phyloP scores from a whole-genome alignment of 2,888 invertebrate genomes.

The Pyrochroa serraticornis region DNA sequence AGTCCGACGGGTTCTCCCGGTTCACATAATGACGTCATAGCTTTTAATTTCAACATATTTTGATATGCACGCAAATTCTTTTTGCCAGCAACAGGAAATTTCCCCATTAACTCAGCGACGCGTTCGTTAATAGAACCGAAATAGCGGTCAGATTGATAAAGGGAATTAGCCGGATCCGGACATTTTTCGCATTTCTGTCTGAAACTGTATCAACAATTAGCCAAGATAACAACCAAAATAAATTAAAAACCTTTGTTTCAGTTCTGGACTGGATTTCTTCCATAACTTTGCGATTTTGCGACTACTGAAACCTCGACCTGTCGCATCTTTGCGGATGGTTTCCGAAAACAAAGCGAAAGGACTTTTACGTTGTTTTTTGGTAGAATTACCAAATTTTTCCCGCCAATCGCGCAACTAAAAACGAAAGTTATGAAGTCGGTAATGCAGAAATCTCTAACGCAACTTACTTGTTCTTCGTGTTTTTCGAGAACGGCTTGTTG shows the following conservation, averaged over 20 bases:
- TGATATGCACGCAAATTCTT: conserved; percentile 57
- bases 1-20: conserved; percentile 98
- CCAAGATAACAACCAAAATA: conserved; percentile 17
- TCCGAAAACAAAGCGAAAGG: conserved; percentile 68
- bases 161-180: conserved; percentile 77
- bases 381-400: conserved; percentile 61
- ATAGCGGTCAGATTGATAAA: conserved; percentile 74
- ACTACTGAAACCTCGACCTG: conserved; percentile 58
- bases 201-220: conserved; percentile 34
- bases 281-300: conserved; percentile 68
- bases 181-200: conserved; percentile 55
- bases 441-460: too few relatives aligned
- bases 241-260: conserved; percentile 59
- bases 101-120: conserved; percentile 70
- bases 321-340: conserved; percentile 60
- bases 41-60: conserved; percentile 77
- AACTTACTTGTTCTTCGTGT: conserved; percentile 62
- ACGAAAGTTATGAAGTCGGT: neutral
- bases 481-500: conserved; percentile 62
- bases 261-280: conserved; percentile 66
- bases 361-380: conserved; percentile 60
- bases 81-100: conserved; percentile 58
- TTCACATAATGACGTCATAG: conserved; percentile 75
- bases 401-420: conserved; percentile 65
- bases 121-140: conserved; percentile 87